Conservation (phyloP, 2,797 vertebrate species). For the Mormyrops boulengeri region DNA sequence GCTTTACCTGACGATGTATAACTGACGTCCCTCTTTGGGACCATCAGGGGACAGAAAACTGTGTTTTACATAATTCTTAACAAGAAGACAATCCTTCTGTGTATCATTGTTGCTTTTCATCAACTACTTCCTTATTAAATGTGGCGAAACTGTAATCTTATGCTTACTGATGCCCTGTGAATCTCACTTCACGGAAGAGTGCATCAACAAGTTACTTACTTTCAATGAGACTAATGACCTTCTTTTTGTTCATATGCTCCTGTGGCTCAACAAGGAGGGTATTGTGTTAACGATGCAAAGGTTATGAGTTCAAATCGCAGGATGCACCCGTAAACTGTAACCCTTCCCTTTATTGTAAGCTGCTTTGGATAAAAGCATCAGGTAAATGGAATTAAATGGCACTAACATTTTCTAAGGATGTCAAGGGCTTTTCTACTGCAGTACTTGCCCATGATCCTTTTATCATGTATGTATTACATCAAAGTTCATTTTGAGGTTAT, state of each 20-base stretch:
- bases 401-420: neutral
- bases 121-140: neutral
- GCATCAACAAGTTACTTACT: neutral
- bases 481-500: neutral
- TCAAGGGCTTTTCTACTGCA: neutral
- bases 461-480: neutral
- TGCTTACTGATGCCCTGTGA: no score
- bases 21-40: constrained; percentile 44
- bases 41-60: neutral
- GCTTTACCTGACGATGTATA: constrained; percentile 68
- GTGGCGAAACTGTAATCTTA: neutral
- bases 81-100: neutral
- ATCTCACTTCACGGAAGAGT: neutral
- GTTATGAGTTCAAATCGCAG: neutral
- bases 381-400: neutral
- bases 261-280: neutral
- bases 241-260: neutral
- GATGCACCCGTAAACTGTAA: neutral
- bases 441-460: neutral
- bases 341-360: neutral
- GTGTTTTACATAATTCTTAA: neutral
- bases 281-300: neutral
- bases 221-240: neutral
- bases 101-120: neutral
- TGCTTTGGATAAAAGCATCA: neutral